Evolutionary conservation across 2,888 invertebrate species (phyloP).

Genomic region (Frankliniella fusca): DNA sequence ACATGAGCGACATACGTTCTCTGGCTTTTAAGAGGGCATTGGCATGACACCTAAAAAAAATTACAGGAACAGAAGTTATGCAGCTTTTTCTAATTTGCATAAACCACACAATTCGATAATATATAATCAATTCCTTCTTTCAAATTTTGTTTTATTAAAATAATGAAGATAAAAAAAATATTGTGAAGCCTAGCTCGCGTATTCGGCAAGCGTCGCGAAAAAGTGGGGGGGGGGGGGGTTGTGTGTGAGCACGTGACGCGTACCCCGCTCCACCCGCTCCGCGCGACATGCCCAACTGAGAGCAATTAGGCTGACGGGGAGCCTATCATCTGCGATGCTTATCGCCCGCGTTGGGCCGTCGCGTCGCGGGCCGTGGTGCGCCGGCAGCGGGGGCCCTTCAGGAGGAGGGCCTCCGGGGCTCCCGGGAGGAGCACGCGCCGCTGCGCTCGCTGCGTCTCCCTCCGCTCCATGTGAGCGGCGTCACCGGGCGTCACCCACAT

Average conservation of each 20-base stretch:
- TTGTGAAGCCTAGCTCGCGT: neutral
- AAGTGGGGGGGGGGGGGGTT: neutral
- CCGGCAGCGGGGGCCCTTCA: neutral
- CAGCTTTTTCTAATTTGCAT: too few relatives aligned
- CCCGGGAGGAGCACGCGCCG: neutral
- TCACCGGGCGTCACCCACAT: neutral
- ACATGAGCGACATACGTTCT: too few relatives aligned
- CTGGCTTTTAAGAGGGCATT: too few relatives aligned
- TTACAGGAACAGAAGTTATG: too few relatives aligned
- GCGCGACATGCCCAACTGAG: neutral
- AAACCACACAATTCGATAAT: too few relatives aligned
- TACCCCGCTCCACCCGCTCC: neutral
- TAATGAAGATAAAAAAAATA: too few relatives aligned
- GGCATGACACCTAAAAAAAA: too few relatives aligned
- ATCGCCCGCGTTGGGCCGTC: neutral
- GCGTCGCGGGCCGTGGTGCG: neutral
- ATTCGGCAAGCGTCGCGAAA: neutral
- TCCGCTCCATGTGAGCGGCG: neutral
- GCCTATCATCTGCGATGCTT: slow-evolving; percentile 11
- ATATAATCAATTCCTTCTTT: too few relatives aligned
- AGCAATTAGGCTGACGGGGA: slow-evolving; percentile 1
- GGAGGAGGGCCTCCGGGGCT: neutral
- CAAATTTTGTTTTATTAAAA: too few relatives aligned
- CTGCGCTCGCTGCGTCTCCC: neutral
- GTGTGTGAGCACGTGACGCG: neutral